phyloP scores from a whole-genome alignment of 2,888 invertebrate genomes.

The Peribatodes rhomboidaria region DNA sequence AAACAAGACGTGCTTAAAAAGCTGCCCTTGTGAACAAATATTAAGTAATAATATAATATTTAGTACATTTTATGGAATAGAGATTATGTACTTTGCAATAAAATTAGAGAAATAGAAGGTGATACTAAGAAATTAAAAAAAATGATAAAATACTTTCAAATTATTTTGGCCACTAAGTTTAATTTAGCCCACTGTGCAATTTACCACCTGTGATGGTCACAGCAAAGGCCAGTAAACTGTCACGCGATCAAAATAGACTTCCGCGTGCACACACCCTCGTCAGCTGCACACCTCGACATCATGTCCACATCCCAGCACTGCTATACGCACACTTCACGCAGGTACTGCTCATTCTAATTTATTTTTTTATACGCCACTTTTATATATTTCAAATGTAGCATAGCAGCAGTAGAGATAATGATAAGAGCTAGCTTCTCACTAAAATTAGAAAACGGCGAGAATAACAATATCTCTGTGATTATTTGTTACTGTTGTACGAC shows the following conservation, averaged over 20 bases:
- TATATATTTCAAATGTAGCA: neutral
- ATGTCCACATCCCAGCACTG: neutral
- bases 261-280: slow-evolving; percentile 65
- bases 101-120: no score
- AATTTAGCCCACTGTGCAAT: slow-evolving; percentile 55
- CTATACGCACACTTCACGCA: slow-evolving; percentile 5
- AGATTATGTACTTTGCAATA: no score
- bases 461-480: no score
- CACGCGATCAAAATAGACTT: slow-evolving; percentile 73
- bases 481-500: no score
- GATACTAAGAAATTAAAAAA: no score
- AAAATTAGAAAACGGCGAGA: no score
- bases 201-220: slow-evolving; percentile 62
- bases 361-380: neutral
- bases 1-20: no score
- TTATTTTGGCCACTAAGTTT: neutral
- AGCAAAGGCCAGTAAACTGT: slow-evolving; percentile 53
- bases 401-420: neutral
- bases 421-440: neutral
- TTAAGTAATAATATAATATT: no score
- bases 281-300: slow-evolving; percentile 15
- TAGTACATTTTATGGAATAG: no score
- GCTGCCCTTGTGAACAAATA: no score
- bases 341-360: neutral
- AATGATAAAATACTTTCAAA: neutral